Percentiles rank a stretch among this genome's conserved stretches.
Evolutionary conservation across 1,140 invertebrate species (phyloP).

Genomic region (Lepidotrigona ventralis): DNA sequence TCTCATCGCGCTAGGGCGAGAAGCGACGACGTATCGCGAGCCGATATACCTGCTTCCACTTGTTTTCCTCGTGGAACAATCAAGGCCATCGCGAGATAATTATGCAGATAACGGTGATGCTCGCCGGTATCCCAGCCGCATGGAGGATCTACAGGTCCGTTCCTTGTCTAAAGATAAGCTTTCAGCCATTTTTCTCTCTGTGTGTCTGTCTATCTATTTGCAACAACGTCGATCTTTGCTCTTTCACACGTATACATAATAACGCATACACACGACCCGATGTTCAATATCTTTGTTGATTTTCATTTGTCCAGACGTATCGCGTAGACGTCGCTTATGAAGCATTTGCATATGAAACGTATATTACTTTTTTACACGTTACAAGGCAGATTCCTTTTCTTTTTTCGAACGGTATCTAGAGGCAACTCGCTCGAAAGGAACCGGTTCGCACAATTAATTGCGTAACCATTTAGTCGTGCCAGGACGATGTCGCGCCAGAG

Average conservation of each 20-base stretch:
- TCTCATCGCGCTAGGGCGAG: conserved; percentile 13
- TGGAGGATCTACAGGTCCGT: conserved; percentile 61
- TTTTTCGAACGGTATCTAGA: conserved; percentile 4
- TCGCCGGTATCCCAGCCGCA: conserved; percentile 40
- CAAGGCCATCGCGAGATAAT: conserved; percentile 59
- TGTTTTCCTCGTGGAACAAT: conserved; percentile 53
- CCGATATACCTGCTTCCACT: conserved; percentile 21
- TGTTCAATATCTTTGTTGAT: neutral
- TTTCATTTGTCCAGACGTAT: neutral
- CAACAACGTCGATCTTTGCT: conserved; percentile 22
- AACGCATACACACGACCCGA: neutral
- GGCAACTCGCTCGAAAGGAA: conserved; percentile 21
- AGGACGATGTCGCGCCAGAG: conserved; percentile 16
- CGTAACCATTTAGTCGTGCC: conserved; percentile 38
- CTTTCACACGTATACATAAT: neutral
- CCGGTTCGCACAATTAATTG: conserved; percentile 39
- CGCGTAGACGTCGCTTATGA: neutral
- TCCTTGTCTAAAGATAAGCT: conserved; percentile 30
- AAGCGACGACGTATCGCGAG: conserved; percentile 52
- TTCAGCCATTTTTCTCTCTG: neutral
- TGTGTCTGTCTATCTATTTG: conserved; percentile 8
- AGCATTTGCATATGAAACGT: neutral
- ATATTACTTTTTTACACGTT: neutral
- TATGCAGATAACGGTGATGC: conserved; percentile 50
- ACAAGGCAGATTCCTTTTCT: neutral